Evolutionary conservation across 2,888 invertebrate species (phyloP).

Genomic region (Capitulum mitella): DNA sequence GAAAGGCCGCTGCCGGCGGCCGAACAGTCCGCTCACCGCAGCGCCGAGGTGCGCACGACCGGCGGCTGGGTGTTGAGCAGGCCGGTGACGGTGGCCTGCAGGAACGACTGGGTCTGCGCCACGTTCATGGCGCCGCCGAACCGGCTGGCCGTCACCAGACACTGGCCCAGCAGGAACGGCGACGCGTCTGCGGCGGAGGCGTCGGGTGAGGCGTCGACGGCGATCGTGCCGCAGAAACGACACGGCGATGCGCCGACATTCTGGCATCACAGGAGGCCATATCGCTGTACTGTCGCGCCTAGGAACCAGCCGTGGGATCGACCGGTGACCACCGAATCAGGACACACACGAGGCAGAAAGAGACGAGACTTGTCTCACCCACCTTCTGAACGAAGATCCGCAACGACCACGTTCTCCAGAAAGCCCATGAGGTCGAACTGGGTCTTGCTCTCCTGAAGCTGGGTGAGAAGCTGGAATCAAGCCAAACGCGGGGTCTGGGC

Average conservation of each 20-base stretch:
- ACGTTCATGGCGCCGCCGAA: conserved; percentile 49
- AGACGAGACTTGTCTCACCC: too few relatives aligned
- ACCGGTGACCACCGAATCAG: too few relatives aligned
- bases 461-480: conserved; percentile 32
- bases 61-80: conserved; percentile 50
- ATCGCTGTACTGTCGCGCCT: too few relatives aligned
- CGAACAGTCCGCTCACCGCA: conserved; percentile 36
- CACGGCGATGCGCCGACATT: too few relatives aligned
- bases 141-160: conserved; percentile 52
- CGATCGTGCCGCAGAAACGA: too few relatives aligned
- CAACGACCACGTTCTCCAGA: conserved; percentile 49
- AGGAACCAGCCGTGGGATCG: too few relatives aligned
- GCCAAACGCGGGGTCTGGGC: too few relatives aligned
- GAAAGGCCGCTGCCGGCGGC: background rate
- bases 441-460: conserved; percentile 33
- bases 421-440: conserved; percentile 36
- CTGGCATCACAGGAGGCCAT: too few relatives aligned
- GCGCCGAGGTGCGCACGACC: conserved; percentile 52
- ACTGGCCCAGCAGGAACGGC: conserved; percentile 52
- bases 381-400: conserved; percentile 48
- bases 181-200: conserved; percentile 39
- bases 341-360: too few relatives aligned
- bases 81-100: conserved; percentile 52
- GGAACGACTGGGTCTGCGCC: conserved; percentile 46
- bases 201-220: too few relatives aligned